Conservation (phyloP, 2,797 vertebrate genomes). For the Falco novaeseelandiae region DNA sequence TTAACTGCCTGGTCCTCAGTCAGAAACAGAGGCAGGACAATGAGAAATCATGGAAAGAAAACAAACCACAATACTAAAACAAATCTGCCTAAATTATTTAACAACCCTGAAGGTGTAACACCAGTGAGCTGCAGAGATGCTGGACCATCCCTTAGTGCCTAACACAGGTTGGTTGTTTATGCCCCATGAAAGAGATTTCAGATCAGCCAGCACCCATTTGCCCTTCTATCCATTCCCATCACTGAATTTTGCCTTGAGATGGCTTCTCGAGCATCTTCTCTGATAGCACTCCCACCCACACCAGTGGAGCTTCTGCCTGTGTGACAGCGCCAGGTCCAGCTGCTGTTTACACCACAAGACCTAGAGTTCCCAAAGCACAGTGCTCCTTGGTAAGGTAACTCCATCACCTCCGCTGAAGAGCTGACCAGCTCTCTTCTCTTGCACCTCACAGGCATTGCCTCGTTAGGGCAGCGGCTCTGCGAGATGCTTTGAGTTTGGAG, state of each 20-base stretch:
- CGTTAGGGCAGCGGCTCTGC: fast-evolving
- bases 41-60: not conserved
- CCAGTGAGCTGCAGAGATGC: not conserved
- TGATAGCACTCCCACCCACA: fast-evolving
- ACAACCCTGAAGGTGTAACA: not conserved
- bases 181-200: not conserved
- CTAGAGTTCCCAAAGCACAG: not conserved
- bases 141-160: fast-evolving
- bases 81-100: not conserved
- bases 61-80: not conserved
- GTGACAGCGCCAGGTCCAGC: fast-evolving
- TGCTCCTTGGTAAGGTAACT: no score
- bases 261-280: not conserved
- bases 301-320: not conserved
- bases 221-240: not conserved
- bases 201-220: not conserved
- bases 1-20: not conserved
- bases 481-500: not conserved
- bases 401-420: fast-evolving
- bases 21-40: not conserved
- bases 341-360: fast-evolving
- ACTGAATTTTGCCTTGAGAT: not conserved
- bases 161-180: fast-evolving
- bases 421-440: not conserved
- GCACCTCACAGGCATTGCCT: not conserved